Evolutionary conservation across 2,113 vertebrate species (phyloP), one percentile per base, ranked within the genome.

Genomic region (Pelvicachromis taeniatus): DNA sequence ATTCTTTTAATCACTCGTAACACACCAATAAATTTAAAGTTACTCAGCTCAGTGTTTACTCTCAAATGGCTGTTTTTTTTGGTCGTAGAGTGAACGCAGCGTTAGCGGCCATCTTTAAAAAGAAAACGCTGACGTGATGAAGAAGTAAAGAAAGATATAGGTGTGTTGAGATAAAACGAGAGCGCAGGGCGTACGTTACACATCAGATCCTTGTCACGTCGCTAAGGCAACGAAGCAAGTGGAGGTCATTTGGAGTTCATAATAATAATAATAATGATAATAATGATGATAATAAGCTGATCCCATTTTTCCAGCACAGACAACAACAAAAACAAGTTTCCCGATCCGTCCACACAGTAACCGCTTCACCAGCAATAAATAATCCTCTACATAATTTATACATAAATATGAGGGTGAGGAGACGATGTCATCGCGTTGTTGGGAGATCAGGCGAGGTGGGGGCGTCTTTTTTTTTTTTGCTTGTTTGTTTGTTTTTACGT

Each of bases 331-430:
- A 29, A 81, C 21, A 54, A 45, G 14, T 55, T 42, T 58, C 80
- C 26, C 23, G 19, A 13, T 61, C 9, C 0, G 6, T 65, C 54
- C 56, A 31, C 50, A 81, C 83, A 88, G 78, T 65, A 85, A 88
- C 68, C 2, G 33, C 81, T 87, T 88, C 63, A 85, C 35, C 80
- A 75, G 68, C 82, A 94, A 94, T 93, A 95, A 95, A 95, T 93
- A 95, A 75, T 87, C 78, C 56, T 86, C 78, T 68, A 59, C 55
- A 90, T 89, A 77, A 86, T 35, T 73, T 82, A 83, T 85, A 80
- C 90, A 92, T 91, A 87, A 93, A 93, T 94, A 93, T 77, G 70
- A 0, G 50, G 65, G 29, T 55, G 21, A 55, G 77, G 70, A 9
- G 75, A 58, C 23, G 58, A 58, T 58, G 42, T 61, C 63, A 26